Evolutionary conservation across 2,113 vertebrate genomes (phyloP).

Genomic region (Climacteris rufus): DNA sequence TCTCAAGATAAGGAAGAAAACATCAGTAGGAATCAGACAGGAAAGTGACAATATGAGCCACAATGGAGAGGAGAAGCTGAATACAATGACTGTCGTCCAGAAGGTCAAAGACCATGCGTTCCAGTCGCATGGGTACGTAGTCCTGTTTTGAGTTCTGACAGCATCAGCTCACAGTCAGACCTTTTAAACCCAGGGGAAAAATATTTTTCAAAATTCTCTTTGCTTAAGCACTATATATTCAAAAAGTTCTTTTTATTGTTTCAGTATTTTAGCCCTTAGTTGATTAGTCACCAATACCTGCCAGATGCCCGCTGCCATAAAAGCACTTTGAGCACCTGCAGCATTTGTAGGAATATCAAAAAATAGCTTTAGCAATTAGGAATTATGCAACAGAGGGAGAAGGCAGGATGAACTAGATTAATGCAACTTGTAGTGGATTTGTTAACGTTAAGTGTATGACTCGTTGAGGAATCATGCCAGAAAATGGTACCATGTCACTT

Average conservation of each 20-base stretch:
- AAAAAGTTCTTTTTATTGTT: slow-evolving; percentile 30
- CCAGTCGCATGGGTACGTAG: not conserved
- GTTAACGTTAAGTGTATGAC: slow-evolving; percentile 23
- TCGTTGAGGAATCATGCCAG: not conserved
- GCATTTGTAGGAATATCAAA: slow-evolving; percentile 10
- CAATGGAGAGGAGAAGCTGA: not conserved
- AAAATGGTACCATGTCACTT: slow-evolving; percentile 58
- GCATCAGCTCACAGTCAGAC: not conserved
- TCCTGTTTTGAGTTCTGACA: not conserved
- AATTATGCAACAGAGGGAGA: slow-evolving; percentile 24
- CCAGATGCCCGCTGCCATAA: not conserved
- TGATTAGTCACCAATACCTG: slow-evolving; percentile 50
- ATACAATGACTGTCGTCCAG: not conserved
- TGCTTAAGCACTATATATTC: slow-evolving; percentile 12
- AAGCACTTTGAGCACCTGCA: not conserved
- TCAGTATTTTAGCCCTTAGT: slow-evolving; percentile 68
- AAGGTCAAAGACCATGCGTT: not conserved
- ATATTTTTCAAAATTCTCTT: slow-evolving; percentile 26
- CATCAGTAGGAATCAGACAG: not conserved
- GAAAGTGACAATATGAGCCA: not conserved
- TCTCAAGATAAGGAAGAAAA: not conserved
- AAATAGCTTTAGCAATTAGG: slow-evolving; percentile 51
- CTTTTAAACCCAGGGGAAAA: not conserved
- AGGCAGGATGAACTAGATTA: slow-evolving; percentile 27
- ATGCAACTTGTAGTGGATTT: slow-evolving; percentile 55